A percentile compares a stretch with the other conserved stretches of the same genome.
phyloP scores from a whole-genome alignment of 1,140 invertebrate species.

The Drosophila cardini region DNA sequence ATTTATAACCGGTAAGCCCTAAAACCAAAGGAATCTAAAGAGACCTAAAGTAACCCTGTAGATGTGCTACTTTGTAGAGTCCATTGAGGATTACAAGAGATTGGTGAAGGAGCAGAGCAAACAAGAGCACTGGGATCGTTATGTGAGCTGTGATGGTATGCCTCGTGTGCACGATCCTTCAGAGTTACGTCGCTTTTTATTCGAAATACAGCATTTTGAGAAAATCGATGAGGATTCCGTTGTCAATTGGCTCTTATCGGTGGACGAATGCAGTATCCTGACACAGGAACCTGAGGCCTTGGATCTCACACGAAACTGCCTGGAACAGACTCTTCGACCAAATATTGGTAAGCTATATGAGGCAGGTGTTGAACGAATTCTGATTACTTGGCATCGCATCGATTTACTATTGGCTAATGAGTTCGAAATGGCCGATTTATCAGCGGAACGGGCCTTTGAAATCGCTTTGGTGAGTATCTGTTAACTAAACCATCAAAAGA shows the following conservation, averaged over 20 bases:
- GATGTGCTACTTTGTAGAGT: constrained; percentile 18
- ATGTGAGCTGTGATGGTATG: constrained; percentile 63
- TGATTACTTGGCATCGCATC: constrained; percentile 37
- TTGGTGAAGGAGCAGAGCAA: constrained; percentile 26
- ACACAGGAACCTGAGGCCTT: constrained; percentile 28
- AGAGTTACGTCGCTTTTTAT: constrained; percentile 56
- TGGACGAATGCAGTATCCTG: constrained; percentile 55
- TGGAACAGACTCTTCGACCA: constrained; percentile 24
- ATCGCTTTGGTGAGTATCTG: constrained; percentile 12
- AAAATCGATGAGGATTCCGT: neutral
- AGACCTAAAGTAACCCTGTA: neutral
- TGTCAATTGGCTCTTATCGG: constrained; percentile 54
- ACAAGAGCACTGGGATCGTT: constrained; percentile 49
- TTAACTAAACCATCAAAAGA: neutral
- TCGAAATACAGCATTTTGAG: constrained; percentile 46
- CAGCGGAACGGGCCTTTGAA: constrained; percentile 16
- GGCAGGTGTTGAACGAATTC: constrained; percentile 22
- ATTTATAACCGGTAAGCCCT: constrained; percentile 43
- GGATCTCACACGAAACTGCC: constrained; percentile 42
- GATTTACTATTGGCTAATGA: constrained; percentile 34
- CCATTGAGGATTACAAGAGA: constrained; percentile 29
- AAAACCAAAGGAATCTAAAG: neutral
- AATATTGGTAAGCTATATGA: constrained; percentile 62
- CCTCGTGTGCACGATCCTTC: constrained; percentile 56
- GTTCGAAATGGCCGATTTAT: constrained; percentile 19